Evolutionary conservation across 2,113 vertebrate genomes (phyloP).

Genomic region (Tonatia bakeri): DNA sequence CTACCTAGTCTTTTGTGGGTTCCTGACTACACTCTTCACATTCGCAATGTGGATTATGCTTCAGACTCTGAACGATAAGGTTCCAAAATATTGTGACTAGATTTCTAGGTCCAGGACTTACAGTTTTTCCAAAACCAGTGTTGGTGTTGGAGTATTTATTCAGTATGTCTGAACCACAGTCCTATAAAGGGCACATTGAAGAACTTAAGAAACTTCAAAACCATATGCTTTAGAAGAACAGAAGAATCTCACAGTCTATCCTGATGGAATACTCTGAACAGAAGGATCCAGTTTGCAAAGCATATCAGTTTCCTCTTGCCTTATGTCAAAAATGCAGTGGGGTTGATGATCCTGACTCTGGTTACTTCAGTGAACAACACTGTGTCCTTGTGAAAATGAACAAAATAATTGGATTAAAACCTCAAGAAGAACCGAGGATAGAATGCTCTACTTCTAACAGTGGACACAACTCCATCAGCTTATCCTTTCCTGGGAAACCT

Average conservation of each 20-base stretch:
- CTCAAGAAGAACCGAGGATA: too few species aligned
- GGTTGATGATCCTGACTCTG: conserved; percentile 84
- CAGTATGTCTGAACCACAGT: too few species aligned
- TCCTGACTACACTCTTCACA: conserved; percentile 93
- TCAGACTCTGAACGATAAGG: conserved; percentile 90
- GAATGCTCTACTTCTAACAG: too few species aligned
- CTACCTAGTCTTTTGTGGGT: conserved; percentile 95
- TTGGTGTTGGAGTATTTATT: too few species aligned
- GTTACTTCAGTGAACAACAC: conserved; percentile 85
- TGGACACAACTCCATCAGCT: too few species aligned
- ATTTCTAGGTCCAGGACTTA: conserved; percentile 88
- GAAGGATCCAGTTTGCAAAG: conserved; percentile 79
- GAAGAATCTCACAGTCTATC: conserved; percentile 83
- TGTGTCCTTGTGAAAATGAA: too few species aligned
- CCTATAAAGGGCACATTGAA: too few species aligned
- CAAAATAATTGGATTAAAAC: too few species aligned
- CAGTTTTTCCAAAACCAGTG: too few species aligned
- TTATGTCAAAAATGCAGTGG: conserved; percentile 88
- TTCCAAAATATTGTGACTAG: conserved; percentile 91
- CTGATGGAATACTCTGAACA: conserved; percentile 81
- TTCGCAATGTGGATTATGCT: conserved; percentile 98
- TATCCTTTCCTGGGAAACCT: too few species aligned
- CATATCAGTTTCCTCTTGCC: conserved; percentile 87
- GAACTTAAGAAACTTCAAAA: too few species aligned
- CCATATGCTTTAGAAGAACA: conserved; percentile 87